A percentile compares a stretch with the other conserved stretches of the same genome.
These are phyloP conservation scores for Patella vulgata DNA, from an alignment of 1,140 invertebrate genomes.

Conservation along the genomic window DNA sequence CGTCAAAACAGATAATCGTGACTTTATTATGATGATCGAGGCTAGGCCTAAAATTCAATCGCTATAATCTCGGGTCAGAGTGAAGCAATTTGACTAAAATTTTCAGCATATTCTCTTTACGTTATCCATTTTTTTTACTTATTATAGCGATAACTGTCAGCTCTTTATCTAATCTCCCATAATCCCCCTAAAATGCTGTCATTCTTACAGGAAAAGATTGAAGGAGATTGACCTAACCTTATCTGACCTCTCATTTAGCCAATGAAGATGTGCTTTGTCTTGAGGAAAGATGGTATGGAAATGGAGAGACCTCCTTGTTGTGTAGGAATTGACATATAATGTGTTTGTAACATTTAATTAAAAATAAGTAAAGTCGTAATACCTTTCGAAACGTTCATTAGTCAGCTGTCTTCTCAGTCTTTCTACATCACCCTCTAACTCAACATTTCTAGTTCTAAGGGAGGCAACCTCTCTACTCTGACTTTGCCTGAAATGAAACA, in stretches of 20 bases:
- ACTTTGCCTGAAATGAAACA: conserved; percentile 54
- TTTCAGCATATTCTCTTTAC: too few relatives aligned
- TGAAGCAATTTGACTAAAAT: neutral
- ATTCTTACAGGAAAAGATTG: conserved; percentile 19
- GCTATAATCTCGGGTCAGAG: conserved; percentile 24
- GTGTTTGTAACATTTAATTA: conserved; percentile 9
- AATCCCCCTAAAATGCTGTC: conserved; percentile 7
- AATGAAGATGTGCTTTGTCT: neutral
- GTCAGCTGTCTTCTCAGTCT: conserved; percentile 62
- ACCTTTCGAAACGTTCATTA: conserved; percentile 67
- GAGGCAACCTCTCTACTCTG: conserved; percentile 63
- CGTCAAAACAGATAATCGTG: too few relatives aligned
- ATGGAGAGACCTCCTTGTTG: neutral
- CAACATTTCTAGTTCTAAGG: conserved; percentile 62
- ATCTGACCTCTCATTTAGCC: too few relatives aligned
- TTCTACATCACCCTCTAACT: conserved; percentile 65
- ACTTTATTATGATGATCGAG: conserved; percentile 8
- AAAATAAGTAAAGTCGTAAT: too few relatives aligned
- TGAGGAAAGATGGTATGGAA: neutral
- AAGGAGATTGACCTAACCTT: neutral
- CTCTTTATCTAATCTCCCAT: too few relatives aligned
- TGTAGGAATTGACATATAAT: neutral
- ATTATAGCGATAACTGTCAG: too few relatives aligned
- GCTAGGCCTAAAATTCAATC: too few relatives aligned
- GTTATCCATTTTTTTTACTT: too few relatives aligned